phyloP scores from a whole-genome alignment of 2,113 vertebrate species.

The Ammospiza nelsoni region DNA sequence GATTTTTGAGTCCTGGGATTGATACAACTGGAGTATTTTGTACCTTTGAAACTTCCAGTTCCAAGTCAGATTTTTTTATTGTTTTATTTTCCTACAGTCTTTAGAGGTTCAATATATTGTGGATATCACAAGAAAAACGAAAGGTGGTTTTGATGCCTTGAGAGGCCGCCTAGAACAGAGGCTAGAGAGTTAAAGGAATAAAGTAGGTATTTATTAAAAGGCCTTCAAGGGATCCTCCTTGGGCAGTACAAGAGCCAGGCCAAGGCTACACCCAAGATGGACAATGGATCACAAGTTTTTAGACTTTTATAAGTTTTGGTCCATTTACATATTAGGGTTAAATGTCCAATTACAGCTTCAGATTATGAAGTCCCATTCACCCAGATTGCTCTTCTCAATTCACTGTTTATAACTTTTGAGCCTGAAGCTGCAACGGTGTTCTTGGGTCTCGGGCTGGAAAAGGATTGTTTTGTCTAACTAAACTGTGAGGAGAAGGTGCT shows the following conservation, averaged over 20 bases:
- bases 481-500: not conserved
- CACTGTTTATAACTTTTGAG: not conserved
- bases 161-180: not conserved
- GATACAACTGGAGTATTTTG: not conserved
- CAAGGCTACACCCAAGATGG: not conserved
- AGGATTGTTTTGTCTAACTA: not conserved
- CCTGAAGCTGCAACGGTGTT: not conserved
- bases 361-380: not conserved
- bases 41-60: not conserved
- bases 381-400: not conserved
- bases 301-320: not conserved
- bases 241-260: not conserved
- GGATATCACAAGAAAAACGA: slow-evolving; percentile 35
- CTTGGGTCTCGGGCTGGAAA: not conserved
- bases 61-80: not conserved
- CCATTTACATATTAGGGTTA: not conserved
- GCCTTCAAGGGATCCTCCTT: not conserved
- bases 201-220: not conserved
- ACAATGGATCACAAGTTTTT: rapidly evolving
- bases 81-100: not conserved
- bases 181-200: not conserved
- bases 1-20: not conserved
- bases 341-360: not conserved
- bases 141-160: not conserved
- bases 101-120: not conserved